Conservation (phyloP, 2,797 vertebrate genomes). For the Steatocranus sp. region DNA sequence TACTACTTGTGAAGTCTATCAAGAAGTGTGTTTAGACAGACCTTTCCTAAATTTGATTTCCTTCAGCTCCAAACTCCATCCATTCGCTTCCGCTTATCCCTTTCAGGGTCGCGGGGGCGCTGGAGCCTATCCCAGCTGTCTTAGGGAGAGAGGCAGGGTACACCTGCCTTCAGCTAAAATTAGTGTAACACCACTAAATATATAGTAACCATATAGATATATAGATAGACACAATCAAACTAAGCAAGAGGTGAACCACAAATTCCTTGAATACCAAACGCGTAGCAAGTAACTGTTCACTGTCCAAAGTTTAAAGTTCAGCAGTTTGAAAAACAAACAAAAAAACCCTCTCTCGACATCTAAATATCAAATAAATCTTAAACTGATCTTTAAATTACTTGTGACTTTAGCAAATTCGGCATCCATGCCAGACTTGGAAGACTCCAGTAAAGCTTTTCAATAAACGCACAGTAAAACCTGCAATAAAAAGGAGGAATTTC, state of each 20-base stretch:
- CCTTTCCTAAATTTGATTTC: neutral
- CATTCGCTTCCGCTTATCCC: neutral
- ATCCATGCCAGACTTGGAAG: neutral
- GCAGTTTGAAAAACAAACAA: neutral
- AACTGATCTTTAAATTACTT: neutral
- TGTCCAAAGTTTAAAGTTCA: neutral
- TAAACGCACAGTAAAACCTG: neutral
- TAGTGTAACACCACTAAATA: neutral
- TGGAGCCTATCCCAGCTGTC: neutral
- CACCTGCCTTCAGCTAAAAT: neutral
- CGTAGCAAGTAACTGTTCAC: neutral
- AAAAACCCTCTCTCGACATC: neutral
- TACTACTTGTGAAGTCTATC: neutral
- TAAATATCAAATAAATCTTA: neutral
- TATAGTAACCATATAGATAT: neutral
- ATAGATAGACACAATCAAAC: neutral
- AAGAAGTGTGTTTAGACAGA: neutral
- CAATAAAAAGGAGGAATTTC: slow-evolving; percentile 28
- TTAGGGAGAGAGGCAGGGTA: neutral
- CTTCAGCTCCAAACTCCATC: neutral
- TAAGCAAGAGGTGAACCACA: neutral
- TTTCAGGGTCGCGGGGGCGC: neutral
- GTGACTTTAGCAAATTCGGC: neutral
- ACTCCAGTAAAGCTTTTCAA: slow-evolving; percentile 32
- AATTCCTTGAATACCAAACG: neutral